Evolutionary conservation across 1,140 invertebrate genomes (phyloP), one percentile per base, ranked within the genome.

Genomic region (Elymnias hypermnestra): DNA sequence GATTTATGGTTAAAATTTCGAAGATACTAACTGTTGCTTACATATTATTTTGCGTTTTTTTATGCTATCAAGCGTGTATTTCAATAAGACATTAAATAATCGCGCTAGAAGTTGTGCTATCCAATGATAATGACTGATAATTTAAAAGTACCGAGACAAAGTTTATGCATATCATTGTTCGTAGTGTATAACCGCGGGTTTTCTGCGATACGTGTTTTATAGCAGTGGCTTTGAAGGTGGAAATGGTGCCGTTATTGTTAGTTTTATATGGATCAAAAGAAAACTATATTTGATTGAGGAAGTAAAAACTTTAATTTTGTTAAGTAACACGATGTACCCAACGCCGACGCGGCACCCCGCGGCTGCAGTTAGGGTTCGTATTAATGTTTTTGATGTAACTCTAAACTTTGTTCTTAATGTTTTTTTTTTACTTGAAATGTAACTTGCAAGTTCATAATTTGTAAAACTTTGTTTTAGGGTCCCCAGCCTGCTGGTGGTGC

Each of bases 401-500:
- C 61, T 43, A 39, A n/a, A 13, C 10, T 7, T 9, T 5, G 8
- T 5, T 7, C 8, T 28, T 28, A 9, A 22, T 22, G 1, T 28
- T 9, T 28, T n/a, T 28, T 28, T 7, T 9, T 7, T 9, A 5
- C 5, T 7, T 28, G 10, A 1, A 4, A 9, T 28, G 10, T 28
- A 28, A n/a, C n/a, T n/a, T n/a, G n/a, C n/a, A n/a, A n/a, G n/a
- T n/a, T n/a, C n/a, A n/a, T n/a, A n/a, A n/a, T 49, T 45, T 56
- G 39, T 49, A 59, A 57, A 53, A 37, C 41, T 31, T 63, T 59
- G 58, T 90, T 90, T 39, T 86, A 97, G 94, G 95, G 94, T 67
- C 95, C 94, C 71, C 95, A 94, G 72, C 94, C 94, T 76, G 93
- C 94, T 87, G 88, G 93, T 87, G 89, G 95, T 89, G 91, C 95